These are phyloP conservation scores for Campylomormyrus tamandua DNA, from an alignment of 2,113 vertebrate genomes.

Conservation along the genomic window DNA sequence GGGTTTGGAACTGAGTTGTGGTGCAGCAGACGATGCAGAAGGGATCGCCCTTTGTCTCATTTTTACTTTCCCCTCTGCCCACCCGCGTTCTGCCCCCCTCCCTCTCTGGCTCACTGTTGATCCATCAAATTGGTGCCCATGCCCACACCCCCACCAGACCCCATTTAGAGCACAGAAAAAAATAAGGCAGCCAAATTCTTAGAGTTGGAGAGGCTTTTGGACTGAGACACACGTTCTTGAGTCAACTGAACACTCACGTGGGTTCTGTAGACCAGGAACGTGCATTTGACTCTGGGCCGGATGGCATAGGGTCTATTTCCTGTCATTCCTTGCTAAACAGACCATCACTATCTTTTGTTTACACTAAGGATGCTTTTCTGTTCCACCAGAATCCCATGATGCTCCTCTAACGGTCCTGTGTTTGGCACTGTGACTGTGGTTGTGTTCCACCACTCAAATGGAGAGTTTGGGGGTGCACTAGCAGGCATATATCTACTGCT, in stretches of 20 bases:
- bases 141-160: conserved; percentile 40
- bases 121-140: conserved; percentile 57
- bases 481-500: background rate
- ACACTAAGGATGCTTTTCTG: background rate
- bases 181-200: conserved; percentile 47
- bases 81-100: conserved; percentile 27
- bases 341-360: background rate
- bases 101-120: conserved; percentile 42
- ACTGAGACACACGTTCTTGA: conserved; percentile 56
- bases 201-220: conserved; percentile 45
- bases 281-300: conserved; percentile 32
- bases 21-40: conserved; percentile 46
- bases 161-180: conserved; percentile 54
- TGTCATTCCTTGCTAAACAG: background rate
- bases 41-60: conserved; percentile 35
- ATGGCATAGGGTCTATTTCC: conserved; percentile 22
- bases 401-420: background rate
- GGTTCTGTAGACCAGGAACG: conserved; percentile 36
- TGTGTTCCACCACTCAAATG: background rate
- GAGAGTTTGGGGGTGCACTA: background rate
- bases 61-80: conserved; percentile 26
- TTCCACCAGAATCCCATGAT: background rate
- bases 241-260: conserved; percentile 47
- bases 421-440: background rate
- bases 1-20: conserved; percentile 44